These are phyloP conservation scores for Numenius phaeopus DNA, from an alignment of 2,797 vertebrate genomes.

Conservation along the genomic window DNA sequence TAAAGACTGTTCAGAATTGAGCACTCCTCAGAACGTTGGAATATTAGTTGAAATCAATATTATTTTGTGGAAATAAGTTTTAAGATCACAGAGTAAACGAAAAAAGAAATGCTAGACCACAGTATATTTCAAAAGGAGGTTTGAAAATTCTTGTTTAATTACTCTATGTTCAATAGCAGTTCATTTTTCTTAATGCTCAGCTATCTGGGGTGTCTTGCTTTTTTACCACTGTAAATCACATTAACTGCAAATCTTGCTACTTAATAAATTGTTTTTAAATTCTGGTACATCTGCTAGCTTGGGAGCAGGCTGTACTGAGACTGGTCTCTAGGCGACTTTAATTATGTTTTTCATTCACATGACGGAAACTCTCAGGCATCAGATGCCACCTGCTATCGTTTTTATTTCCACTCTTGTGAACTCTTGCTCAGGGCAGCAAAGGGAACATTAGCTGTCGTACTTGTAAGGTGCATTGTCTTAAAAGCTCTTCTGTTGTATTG, in stretches of 20 bases:
- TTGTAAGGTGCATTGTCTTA: background rate
- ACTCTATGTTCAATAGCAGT: background rate
- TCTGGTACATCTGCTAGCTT: constrained; percentile 34
- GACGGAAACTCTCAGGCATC: constrained; percentile 44
- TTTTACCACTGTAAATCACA: background rate
- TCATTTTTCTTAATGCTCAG: background rate
- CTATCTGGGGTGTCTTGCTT: background rate
- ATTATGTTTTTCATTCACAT: constrained; percentile 37
- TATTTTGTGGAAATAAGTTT: background rate
- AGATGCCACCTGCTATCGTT: constrained; percentile 42
- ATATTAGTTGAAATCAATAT: background rate
- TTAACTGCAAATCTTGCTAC: background rate
- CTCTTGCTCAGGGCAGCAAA: constrained; percentile 2
- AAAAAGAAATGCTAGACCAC: background rate
- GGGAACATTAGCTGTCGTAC: background rate
- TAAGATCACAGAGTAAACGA: background rate
- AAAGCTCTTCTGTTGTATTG: background rate
- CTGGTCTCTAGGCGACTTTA: constrained; percentile 15
- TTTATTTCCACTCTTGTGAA: constrained; percentile 32
- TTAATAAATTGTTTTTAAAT: constrained; percentile 33
- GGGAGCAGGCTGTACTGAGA: constrained; percentile 13
- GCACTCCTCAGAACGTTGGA: background rate
- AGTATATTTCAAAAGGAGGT: background rate
- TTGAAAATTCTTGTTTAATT: background rate
- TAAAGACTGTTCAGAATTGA: background rate